Conservation (phyloP, 2,888 invertebrate genomes). For the Ectemnius cavifrons region DNA sequence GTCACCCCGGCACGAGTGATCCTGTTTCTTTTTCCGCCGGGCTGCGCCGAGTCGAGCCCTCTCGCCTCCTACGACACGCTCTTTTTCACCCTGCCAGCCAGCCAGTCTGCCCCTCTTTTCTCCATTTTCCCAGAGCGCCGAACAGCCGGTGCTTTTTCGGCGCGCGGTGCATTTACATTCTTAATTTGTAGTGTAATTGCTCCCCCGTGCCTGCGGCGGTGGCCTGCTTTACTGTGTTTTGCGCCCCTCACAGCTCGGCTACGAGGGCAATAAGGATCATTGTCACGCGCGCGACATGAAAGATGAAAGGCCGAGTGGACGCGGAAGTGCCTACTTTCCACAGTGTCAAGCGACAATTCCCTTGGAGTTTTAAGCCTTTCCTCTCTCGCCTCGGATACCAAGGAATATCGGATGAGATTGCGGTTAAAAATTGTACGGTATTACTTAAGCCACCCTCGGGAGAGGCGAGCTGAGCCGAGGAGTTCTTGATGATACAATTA, state of each 20-base stretch:
- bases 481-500: conserved; percentile 78
- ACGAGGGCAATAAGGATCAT: too few relatives aligned
- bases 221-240: too few relatives aligned
- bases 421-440: conserved; percentile 77
- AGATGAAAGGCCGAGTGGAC: neutral
- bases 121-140: neutral
- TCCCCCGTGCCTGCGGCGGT: too few relatives aligned
- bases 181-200: conserved; percentile 7
- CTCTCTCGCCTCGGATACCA: neutral
- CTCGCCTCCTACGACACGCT: too few relatives aligned
- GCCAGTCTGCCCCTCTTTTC: neutral
- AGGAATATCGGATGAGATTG: conserved; percentile 71
- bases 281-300: neutral
- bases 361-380: conserved; percentile 43
- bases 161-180: conserved; percentile 1
- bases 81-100: too few relatives aligned
- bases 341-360: conserved; percentile 23
- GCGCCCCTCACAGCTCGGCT: too few relatives aligned
- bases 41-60: too few relatives aligned
- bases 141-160: neutral
- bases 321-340: too few relatives aligned
- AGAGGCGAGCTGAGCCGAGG: conserved; percentile 54
- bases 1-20: conserved; percentile 34
- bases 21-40: conserved; percentile 29
- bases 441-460: conserved; percentile 71